Conservation (phyloP, 1,140 invertebrate species). For the Pseudomyrmex gracilis region DNA sequence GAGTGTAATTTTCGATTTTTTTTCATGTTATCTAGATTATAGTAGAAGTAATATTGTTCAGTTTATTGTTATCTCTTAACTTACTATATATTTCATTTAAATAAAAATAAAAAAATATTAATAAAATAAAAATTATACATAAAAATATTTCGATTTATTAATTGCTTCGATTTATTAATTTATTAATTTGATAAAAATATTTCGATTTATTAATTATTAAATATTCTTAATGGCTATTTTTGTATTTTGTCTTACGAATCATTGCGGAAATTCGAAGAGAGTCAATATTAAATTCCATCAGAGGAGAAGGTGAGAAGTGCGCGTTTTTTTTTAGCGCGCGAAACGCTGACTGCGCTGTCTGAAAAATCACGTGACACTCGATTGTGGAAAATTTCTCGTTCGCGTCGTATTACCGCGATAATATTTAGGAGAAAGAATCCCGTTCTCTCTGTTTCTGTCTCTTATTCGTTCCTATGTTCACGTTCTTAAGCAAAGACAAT, state of each 20-base stretch:
- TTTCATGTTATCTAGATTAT: not conserved
- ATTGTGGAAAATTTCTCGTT: constrained; percentile 58
- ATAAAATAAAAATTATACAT: not conserved
- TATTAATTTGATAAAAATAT: not conserved
- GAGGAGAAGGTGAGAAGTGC: not conserved
- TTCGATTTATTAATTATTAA: not conserved
- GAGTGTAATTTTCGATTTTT: constrained; percentile 1
- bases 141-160: not conserved
- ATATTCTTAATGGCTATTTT: too few species aligned
- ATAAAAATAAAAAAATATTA: too few species aligned
- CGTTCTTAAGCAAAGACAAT: constrained; percentile 19
- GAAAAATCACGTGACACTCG: constrained; percentile 40
- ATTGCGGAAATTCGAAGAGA: not conserved
- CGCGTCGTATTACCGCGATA: constrained; percentile 35
- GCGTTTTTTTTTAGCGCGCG: not conserved
- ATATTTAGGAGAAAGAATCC: constrained; percentile 2
- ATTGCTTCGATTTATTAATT: too few species aligned
- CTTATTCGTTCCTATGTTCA: not conserved
- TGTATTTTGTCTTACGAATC: not conserved
- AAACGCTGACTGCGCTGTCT: constrained; percentile 27
- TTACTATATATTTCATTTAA: too few species aligned
- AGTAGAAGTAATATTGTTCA: not conserved
- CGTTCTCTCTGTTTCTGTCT: not conserved
- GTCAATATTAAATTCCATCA: not conserved
- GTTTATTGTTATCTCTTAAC: too few species aligned